Conservation (phyloP, 92 coral and sea anemone species). For the Ricordea florida region DNA sequence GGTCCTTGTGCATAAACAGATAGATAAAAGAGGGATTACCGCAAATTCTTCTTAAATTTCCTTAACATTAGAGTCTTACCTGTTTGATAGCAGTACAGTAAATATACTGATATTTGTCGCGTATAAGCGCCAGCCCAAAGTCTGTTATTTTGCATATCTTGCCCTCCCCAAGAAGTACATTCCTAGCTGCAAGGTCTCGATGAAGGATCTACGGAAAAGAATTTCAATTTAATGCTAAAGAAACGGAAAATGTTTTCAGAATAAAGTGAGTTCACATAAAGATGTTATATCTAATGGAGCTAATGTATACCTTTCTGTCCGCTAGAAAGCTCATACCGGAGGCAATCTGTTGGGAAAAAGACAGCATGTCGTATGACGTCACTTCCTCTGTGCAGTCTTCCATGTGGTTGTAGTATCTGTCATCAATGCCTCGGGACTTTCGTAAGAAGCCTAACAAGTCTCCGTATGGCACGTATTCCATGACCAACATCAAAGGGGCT, state of each 20-base stretch:
- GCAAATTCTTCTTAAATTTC: too few species aligned
- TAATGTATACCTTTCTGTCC: slow-evolving; percentile 41
- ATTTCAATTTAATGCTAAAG: too few species aligned
- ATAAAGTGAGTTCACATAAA: too few species aligned
- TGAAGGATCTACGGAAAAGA: slow-evolving; percentile 61
- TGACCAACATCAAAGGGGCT: slow-evolving; percentile 49
- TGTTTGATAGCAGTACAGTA: slow-evolving; percentile 39
- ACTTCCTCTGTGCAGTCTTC: slow-evolving; percentile 43
- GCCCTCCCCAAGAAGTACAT: slow-evolving; percentile 39
- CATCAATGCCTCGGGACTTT: slow-evolving; percentile 64
- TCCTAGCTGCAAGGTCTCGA: slow-evolving; percentile 55
- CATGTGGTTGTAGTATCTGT: slow-evolving; percentile 33
- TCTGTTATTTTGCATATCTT: slow-evolving; percentile 47
- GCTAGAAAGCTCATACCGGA: slow-evolving; percentile 65
- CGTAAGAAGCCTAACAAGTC: slow-evolving; percentile 69
- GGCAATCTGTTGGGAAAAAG: slow-evolving; percentile 69
- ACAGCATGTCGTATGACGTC: slow-evolving; percentile 48
- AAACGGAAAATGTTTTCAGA: too few species aligned
- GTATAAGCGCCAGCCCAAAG: slow-evolving; percentile 51
- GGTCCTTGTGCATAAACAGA: too few species aligned
- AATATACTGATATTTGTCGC: slow-evolving; percentile 44
- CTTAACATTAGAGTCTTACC: too few species aligned
- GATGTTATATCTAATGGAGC: too few species aligned
- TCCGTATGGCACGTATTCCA: slow-evolving; percentile 67
- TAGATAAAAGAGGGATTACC: too few species aligned